Base-by-base conservation (phyloP, 92 coral and sea anemone genomes). In the Paramuricea clavata region DNA sequence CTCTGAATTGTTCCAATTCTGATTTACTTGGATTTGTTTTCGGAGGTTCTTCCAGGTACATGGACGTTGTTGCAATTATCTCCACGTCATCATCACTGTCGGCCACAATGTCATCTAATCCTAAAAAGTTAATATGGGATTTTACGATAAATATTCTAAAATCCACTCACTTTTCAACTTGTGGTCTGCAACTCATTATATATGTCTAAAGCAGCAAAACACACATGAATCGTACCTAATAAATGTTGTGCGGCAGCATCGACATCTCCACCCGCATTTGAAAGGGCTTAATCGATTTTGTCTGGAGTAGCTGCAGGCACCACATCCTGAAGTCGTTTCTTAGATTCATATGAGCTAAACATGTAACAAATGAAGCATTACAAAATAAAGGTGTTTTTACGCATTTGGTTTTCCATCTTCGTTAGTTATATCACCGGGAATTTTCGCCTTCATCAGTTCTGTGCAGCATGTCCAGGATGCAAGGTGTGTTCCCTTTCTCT, bases 231-330 rank as follows among this genome's bases (percentile, higher is more conserved):
- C 80, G 6, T 13, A 77, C 83, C 87, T 28, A 87, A 57, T 33
- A 87, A 81, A 32, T 81, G 74, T 81, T 81, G 87, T 23, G 90
- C 87, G 19, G 87, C 87, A 31, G 15, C 81, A 41, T 81, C 76
- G 17, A 56, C 91, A 82, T 88, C 87, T 42, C 91, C 91, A 88
- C 78, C 16, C 22, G 69, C 74, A 61, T 47, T 52, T 26, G 19
- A 30, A 43, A 87, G 72, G 27, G 85, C 78, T 34, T 60, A 76
- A 1, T 30, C 36, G 39, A 80, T 87, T 25, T 87, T 71, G 17
- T 79, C 61, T 0, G 25, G 30, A 69, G 69, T 87, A 17, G 90
- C 88, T 41, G 75, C 50, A 17, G 91, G 87, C 62, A 78, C 84
- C 19, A 88, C 28, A 56, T 82, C 91, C 42, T 84, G 85, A 31